Conservation (phyloP, 2,888 invertebrate species). For the Caenorhabditis macrosperma region DNA sequence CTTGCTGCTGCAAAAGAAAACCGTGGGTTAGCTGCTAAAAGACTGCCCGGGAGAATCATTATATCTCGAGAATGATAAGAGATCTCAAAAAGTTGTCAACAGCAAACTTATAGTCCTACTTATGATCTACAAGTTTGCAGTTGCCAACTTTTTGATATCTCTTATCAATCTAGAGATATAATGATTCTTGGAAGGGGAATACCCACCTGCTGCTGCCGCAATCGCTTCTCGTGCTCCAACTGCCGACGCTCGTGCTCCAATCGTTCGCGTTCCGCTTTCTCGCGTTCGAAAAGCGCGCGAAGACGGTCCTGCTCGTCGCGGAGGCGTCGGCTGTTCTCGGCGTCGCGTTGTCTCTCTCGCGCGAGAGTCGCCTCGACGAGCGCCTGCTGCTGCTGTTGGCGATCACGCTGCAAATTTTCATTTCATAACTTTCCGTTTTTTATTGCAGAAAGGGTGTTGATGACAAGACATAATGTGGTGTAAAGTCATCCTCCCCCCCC, state of each 20-base stretch:
- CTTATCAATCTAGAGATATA: too few relatives aligned
- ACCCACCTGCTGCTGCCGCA: slow-evolving; percentile 65
- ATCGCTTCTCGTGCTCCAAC: slow-evolving; percentile 64
- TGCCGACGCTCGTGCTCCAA: slow-evolving; percentile 62
- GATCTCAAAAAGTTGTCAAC: too few relatives aligned
- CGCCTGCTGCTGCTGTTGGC: slow-evolving; percentile 58
- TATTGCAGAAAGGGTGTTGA: neutral
- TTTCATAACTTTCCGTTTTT: slow-evolving; percentile 21
- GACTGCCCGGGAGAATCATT: too few relatives aligned
- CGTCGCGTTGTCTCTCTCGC: slow-evolving; percentile 66
- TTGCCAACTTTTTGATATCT: too few relatives aligned
- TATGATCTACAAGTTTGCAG: too few relatives aligned
- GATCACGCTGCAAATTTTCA: slow-evolving; percentile 53
- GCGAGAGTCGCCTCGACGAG: slow-evolving; percentile 67
- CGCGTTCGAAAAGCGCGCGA: slow-evolving; percentile 68
- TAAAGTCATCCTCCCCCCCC: slow-evolving; percentile 24
- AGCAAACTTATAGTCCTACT: too few relatives aligned
- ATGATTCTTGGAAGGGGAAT: neutral
- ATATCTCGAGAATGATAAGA: neutral
- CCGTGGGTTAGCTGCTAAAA: too few relatives aligned
- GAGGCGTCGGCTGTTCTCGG: slow-evolving; percentile 64
- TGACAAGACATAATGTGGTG: slow-evolving; percentile 13
- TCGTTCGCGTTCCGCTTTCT: slow-evolving; percentile 68
- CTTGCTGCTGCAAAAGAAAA: slow-evolving; percentile 50
- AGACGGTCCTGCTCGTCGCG: slow-evolving; percentile 65